Base-by-base conservation (phyloP, 1,140 invertebrate species). In the Trachymyrmex septentrionalis region DNA sequence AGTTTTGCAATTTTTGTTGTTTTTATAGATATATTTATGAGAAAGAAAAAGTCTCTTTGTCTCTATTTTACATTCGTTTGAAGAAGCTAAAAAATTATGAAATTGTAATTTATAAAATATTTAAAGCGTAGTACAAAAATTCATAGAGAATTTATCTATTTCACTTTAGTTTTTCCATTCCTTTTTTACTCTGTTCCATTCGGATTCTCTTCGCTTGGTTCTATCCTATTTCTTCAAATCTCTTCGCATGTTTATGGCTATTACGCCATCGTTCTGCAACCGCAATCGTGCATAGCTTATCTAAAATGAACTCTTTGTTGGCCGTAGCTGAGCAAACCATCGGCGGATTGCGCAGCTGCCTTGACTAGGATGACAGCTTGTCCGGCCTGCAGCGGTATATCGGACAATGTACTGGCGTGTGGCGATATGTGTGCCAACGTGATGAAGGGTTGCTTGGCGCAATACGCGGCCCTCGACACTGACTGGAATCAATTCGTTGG, bases 401-500 rank as follows among this genome's bases (percentile, higher is more conserved):
- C 96, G 91, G 95, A 95, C 90, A 95, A 96, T 91, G 95, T 97
- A 38, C 97, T 97, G 86, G 97, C 98, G 0, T 99, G 99, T 95
- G 97, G 97, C 87, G 97, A 97, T 86, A 99, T 98, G 95, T 99
- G 99, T 93, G 96, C 97, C 50, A 98, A 98, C 94, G 98, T 98
- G 34, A 97, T 99, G 96, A 97, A 98, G 93, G 98, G 97, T 66
- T 99, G 99, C 94, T 96, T 99, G 38, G 97, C 97, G 16, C 96
- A 98, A 92, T 97, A 98, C 93, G 96, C 97, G 5, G 97, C 98
- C 92, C 96, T 99, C 57, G 97, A 98, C 85, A 95, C 96, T 75
- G 97, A 98, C 91, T 99, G 99, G 99, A 98, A 99, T 95, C 97
- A 97, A 80, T 99, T 98, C 96, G 97, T 99, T 85, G 97, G 98